Conservation (phyloP, 2,888 invertebrate species). For the Lasius fuliginosus region DNA sequence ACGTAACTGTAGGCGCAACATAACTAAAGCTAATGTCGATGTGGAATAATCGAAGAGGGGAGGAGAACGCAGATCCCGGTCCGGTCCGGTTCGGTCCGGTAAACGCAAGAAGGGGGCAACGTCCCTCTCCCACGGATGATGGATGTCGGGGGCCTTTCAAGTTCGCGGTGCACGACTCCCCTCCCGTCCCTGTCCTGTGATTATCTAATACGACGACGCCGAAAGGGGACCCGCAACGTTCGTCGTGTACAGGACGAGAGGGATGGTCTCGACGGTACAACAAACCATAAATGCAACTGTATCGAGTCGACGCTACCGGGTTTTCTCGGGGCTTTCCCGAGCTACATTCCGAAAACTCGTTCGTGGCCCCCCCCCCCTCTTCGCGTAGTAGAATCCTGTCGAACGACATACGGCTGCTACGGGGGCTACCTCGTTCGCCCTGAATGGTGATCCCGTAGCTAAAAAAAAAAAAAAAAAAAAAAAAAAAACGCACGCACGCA, state of each 20-base stretch:
- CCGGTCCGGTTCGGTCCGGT: constrained; percentile 56
- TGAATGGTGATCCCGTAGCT: constrained; percentile 58
- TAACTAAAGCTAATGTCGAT: constrained; percentile 29
- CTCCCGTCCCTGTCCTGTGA: constrained; percentile 76
- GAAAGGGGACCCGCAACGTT: constrained; percentile 36
- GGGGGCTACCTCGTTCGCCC: constrained; percentile 61
- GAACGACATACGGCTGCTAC: constrained; percentile 79
- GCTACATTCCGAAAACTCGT: constrained; percentile 69
- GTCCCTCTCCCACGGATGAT: constrained; percentile 72
- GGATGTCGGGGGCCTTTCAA: constrained; percentile 82
- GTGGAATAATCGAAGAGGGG: constrained; percentile 54
- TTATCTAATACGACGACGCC: constrained; percentile 81
- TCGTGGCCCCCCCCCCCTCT: constrained; percentile 16
- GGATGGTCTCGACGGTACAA: constrained; percentile 61
- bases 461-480: constrained; percentile 42
- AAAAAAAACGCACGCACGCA: constrained; percentile 26
- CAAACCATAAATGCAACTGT: constrained; percentile 71
- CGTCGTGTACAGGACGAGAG: constrained; percentile 53
- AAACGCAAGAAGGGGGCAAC: constrained; percentile 47
- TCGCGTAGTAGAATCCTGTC: not conserved
- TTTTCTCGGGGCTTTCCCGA: constrained; percentile 63
- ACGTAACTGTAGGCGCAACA: constrained; percentile 3
- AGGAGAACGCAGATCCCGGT: constrained; percentile 65
- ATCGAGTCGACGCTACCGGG: constrained; percentile 49
- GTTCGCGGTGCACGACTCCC: constrained; percentile 68